These are phyloP conservation scores for Cuniculus paca DNA, from an alignment of 2,797 vertebrate species.

Conservation along the genomic window DNA sequence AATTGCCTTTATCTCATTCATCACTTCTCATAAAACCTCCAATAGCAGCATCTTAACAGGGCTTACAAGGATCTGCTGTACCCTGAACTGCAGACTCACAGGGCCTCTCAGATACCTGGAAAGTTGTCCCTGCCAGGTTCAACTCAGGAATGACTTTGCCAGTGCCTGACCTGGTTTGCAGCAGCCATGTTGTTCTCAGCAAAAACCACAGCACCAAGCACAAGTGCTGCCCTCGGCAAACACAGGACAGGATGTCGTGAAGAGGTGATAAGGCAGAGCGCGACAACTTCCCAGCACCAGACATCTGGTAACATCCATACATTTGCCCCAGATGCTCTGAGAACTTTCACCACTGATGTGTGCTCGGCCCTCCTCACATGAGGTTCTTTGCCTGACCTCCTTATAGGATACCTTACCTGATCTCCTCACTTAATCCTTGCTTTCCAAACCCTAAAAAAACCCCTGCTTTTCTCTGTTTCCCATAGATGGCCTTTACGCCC, in stretches of 20 bases:
- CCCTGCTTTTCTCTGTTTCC: not conserved
- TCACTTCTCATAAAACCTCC: not conserved
- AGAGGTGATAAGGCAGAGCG: not conserved
- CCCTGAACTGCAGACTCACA: not conserved
- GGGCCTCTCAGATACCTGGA: not conserved
- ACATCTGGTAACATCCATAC: not conserved
- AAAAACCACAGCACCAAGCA: not conserved
- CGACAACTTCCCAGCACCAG: not conserved
- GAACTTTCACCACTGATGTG: not conserved
- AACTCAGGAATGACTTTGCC: not conserved
- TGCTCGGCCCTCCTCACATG: not conserved
- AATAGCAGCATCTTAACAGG: not conserved
- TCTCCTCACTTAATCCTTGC: not conserved
- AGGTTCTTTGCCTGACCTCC: too few species aligned
- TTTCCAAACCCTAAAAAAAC: not conserved
- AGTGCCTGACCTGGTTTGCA: not conserved
- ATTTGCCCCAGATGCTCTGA: not conserved
- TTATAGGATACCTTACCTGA: not conserved
- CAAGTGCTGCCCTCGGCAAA: not conserved
- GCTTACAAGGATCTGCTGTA: not conserved
- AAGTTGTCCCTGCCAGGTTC: not conserved
- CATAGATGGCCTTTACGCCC: not conserved
- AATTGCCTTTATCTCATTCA: slow-evolving; percentile 54
- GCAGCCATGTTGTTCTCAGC: not conserved
- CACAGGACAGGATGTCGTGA: not conserved